Evolutionary conservation across 2,113 vertebrate genomes (phyloP).

Genomic region (Electrona antarctica): DNA sequence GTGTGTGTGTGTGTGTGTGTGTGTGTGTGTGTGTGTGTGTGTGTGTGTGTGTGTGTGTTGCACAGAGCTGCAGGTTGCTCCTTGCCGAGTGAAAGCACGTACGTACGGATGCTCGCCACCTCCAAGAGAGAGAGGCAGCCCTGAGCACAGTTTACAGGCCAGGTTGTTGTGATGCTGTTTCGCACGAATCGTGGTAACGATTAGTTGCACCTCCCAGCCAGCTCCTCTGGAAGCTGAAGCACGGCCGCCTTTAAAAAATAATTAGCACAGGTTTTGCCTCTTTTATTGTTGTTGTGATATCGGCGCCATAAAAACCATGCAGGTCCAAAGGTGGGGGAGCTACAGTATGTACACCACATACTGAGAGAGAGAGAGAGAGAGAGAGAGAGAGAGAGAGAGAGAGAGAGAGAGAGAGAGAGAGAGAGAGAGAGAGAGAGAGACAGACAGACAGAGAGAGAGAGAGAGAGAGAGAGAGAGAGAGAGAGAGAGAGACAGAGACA

Average conservation of each 20-base stretch:
- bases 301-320: constrained; percentile 33
- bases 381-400: constrained; percentile 7
- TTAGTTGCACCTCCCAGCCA: constrained; percentile 47
- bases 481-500: no score
- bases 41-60: not conserved
- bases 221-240: constrained; percentile 39
- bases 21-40: no score
- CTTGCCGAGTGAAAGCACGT: constrained; percentile 36
- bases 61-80: constrained; percentile 41
- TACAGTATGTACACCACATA: not conserved
- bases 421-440: no score
- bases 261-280: constrained; percentile 49
- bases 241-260: constrained; percentile 62
- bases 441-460: not conserved
- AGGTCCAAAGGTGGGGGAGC: constrained; percentile 21
- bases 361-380: not conserved
- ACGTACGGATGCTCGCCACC: constrained; percentile 47
- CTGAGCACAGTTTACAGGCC: constrained; percentile 54
- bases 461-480: constrained; percentile 4
- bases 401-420: constrained; percentile 20
- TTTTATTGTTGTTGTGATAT: constrained; percentile 61
- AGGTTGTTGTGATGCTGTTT: constrained; percentile 47
- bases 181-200: constrained; percentile 54
- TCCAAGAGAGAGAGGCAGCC: constrained; percentile 32
- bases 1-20: not conserved